These are phyloP conservation scores for Eretmochelys imbricata DNA, from an alignment of 2,113 vertebrate genomes.

Conservation along the genomic window DNA sequence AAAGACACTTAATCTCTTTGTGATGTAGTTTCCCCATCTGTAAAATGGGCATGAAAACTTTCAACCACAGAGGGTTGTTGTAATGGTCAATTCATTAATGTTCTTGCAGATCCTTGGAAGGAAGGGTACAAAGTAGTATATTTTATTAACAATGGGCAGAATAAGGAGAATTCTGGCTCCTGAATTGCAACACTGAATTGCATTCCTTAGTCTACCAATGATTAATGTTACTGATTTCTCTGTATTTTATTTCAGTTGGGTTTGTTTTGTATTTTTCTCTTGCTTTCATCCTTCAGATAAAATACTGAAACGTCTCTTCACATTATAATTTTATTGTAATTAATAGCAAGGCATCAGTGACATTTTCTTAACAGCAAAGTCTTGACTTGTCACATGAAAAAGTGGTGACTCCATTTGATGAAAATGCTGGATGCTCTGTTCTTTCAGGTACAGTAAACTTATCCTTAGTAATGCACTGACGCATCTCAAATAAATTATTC, in stretches of 20 bases:
- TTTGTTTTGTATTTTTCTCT: background rate
- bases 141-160: background rate
- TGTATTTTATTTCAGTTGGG: background rate
- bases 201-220: background rate
- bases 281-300: background rate
- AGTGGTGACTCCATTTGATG: background rate
- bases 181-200: background rate
- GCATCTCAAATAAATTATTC: conserved; percentile 19
- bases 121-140: background rate
- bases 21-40: background rate
- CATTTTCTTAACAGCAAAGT: background rate
- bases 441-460: conserved; percentile 6
- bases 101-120: background rate
- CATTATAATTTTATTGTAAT: background rate
- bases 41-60: background rate
- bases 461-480: background rate
- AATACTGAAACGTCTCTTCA: background rate
- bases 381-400: background rate
- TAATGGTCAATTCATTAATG: background rate
- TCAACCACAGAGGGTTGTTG: background rate
- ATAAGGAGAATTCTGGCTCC: fast-evolving
- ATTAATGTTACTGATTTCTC: background rate
- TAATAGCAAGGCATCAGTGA: background rate
- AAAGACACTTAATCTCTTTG: background rate
- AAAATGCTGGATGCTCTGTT: background rate